Percentiles rank a stretch among this genome's conserved stretches.
Evolutionary conservation across 2,888 invertebrate species (phyloP).

Genomic region (Merodon equestris): DNA sequence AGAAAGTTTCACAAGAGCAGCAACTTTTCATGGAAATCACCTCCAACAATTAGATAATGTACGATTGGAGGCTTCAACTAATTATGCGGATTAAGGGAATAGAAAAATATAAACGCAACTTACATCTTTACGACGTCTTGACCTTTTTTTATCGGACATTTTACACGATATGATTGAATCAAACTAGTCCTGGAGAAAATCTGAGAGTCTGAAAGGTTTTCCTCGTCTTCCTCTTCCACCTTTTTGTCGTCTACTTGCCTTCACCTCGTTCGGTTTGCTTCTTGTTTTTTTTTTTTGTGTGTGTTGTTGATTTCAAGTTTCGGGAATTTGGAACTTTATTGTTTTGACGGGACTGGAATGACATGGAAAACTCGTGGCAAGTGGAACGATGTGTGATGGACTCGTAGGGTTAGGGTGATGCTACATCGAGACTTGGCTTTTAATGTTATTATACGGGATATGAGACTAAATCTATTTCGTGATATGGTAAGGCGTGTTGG

Average conservation of each 20-base stretch:
- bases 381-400: background rate
- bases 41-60: background rate
- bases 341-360: background rate
- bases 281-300: too few species aligned
- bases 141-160: constrained; percentile 78
- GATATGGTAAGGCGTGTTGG: too few species aligned
- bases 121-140: constrained; percentile 78
- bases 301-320: too few species aligned
- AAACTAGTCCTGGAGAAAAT: constrained; percentile 41
- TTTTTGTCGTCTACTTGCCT: constrained; percentile 1
- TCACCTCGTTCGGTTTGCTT: background rate
- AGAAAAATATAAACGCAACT: too few species aligned
- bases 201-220: constrained; percentile 10
- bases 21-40: too few species aligned
- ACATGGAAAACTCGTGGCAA: background rate
- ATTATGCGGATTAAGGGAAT: background rate
- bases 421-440: background rate
- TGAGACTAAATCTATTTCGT: too few species aligned
- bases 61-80: background rate
- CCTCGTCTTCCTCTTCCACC: background rate
- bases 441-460: too few species aligned
- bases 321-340: constrained; percentile 2
- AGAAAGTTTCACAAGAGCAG: too few species aligned
- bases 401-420: background rate
- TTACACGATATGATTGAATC: constrained; percentile 60